phyloP scores from a whole-genome alignment of 2,113 vertebrate species.

The Antechinus flavipes region DNA sequence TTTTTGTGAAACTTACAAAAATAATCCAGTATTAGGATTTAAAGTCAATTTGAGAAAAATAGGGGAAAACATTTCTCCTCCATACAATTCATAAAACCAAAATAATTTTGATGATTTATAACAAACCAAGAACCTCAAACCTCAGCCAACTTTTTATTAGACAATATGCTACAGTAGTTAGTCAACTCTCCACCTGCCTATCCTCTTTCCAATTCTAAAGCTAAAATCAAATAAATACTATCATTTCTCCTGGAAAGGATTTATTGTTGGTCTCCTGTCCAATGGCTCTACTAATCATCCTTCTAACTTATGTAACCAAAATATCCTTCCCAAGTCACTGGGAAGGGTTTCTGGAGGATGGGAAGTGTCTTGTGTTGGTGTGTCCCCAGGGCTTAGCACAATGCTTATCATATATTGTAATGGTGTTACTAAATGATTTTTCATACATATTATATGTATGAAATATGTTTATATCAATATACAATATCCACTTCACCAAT shows the following conservation, averaged over 20 bases:
- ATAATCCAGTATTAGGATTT: slow-evolving; percentile 9
- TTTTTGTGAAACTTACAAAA: neutral
- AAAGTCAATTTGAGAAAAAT: neutral
- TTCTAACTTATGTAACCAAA: neutral
- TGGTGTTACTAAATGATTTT: neutral
- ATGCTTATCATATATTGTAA: neutral
- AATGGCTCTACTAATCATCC: neutral
- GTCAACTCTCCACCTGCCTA: neutral
- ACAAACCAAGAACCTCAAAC: neutral
- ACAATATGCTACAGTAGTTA: neutral
- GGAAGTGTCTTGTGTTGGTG: neutral
- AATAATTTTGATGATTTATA: neutral
- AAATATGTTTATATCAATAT: neutral
- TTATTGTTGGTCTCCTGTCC: neutral
- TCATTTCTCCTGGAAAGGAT: neutral
- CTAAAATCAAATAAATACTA: neutral
- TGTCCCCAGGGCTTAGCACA: neutral
- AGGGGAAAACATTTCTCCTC: neutral
- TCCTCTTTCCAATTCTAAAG: neutral
- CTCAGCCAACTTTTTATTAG: neutral
- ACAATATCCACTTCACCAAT: neutral
- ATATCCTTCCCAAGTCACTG: neutral
- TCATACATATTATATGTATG: neutral
- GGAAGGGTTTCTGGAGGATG: neutral
- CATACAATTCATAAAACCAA: slow-evolving; percentile 6